phyloP scores from a whole-genome alignment of 2,113 vertebrate genomes.

The Atrichornis clamosus region DNA sequence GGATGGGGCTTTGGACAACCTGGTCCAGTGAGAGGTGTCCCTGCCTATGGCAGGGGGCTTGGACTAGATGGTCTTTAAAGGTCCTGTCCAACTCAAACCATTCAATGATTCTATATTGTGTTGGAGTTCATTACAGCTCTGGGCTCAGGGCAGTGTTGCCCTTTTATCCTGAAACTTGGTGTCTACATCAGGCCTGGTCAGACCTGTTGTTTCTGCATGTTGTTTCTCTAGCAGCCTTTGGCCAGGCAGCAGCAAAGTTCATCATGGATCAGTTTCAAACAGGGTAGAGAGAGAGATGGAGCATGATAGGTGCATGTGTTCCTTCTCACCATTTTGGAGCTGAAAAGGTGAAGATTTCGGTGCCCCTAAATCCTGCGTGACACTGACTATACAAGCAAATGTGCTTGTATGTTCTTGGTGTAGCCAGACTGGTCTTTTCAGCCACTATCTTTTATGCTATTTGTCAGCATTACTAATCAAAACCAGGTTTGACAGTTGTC shows the following conservation, averaged over 20 bases:
- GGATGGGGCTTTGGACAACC: background rate
- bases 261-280: background rate
- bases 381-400: background rate
- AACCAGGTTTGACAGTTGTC: constrained; percentile 1
- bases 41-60: accelerated
- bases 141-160: background rate
- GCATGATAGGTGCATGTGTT: background rate
- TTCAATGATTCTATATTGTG: accelerated
- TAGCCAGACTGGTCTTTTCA: background rate
- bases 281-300: background rate
- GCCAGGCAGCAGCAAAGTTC: background rate
- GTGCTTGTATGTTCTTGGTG: background rate
- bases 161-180: background rate
- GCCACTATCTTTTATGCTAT: background rate
- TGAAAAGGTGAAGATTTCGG: background rate
- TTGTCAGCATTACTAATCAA: constrained; percentile 18
- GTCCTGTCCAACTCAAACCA: background rate
- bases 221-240: background rate
- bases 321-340: background rate
- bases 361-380: accelerated
- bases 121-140: background rate
- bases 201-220: accelerated
- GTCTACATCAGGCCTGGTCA: background rate
- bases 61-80: background rate
- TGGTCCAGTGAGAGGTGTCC: background rate